phyloP scores from a whole-genome alignment of 2,113 vertebrate species.

The Uropsilus gracilis region DNA sequence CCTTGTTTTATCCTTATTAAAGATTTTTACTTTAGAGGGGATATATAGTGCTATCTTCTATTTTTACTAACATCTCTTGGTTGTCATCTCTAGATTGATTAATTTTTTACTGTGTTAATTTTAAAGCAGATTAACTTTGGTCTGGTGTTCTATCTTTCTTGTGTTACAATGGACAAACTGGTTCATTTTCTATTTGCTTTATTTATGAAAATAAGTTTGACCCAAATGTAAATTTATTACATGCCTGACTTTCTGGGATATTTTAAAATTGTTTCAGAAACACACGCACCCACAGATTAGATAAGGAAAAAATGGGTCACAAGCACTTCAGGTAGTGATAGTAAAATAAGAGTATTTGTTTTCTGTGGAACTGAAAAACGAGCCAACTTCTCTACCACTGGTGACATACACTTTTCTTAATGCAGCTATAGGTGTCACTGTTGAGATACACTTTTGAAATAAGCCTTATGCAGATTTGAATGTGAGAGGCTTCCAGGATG shows the following conservation, averaged over 20 bases:
- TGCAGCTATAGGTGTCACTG: conserved; percentile 72
- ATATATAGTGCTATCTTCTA: neutral
- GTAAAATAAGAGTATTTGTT: neutral
- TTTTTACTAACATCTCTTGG: neutral
- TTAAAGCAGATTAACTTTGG: conserved; percentile 40
- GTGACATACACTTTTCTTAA: neutral
- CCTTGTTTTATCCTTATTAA: conserved; percentile 58
- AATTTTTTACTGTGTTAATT: conserved; percentile 46
- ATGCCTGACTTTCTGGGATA: neutral
- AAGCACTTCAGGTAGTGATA: conserved; percentile 16
- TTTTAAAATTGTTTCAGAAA: conserved; percentile 16
- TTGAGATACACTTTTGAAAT: conserved; percentile 44
- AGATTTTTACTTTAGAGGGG: neutral
- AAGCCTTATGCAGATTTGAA: neutral
- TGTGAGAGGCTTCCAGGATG: neutral
- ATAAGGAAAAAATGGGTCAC: neutral
- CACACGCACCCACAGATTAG: neutral
- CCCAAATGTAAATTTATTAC: neutral
- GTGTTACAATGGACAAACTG: conserved; percentile 29
- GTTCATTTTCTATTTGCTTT: conserved; percentile 60
- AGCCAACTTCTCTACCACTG: neutral
- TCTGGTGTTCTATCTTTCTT: neutral
- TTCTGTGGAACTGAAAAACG: neutral
- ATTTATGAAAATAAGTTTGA: conserved; percentile 58
- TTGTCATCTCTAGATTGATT: conserved; percentile 31